Base-by-base conservation (phyloP, 2,797 vertebrate genomes). In the Remorina albescens region DNA sequence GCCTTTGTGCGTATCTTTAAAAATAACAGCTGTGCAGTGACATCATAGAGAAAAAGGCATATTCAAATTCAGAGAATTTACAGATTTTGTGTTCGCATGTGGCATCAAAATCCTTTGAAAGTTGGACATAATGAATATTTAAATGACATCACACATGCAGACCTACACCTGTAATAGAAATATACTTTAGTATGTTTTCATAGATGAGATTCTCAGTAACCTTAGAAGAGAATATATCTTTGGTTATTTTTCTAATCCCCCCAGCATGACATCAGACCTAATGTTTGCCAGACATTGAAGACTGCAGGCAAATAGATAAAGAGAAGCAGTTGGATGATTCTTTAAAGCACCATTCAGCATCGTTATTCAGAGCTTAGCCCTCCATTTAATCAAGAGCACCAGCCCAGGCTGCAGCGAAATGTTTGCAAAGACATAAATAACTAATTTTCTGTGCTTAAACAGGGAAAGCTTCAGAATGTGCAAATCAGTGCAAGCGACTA, bases 361-460 rank as follows among this genome's bases (percentile, higher is more conserved):
- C 84, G 85, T 89, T 84, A 84, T 83, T 79, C 64, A 78, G 62
- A 60, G 56, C 55, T 82, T 68, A 60, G 9, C 15, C 19, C 62
- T 46, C 53, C 18, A 68, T 83, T 65, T 74, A 80, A 86, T 86
- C 63, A 70, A 49, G 50, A 73, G 56, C 71, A 32, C 42, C 63
- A 39, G 37, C 19, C 47, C 67, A 16, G 58, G 63, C 67, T 53
- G 26, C 16, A 13, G 36, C 41, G 30, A 53, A 58, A 25, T 61
- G 67, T 86, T 70, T 85, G 81, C 55, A 44, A 65, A 63, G 72
- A 87, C 60, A 78, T 80, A 89, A 89, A 92, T 73, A 82, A 65
- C 42, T 28, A 58, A 57, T 76, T 85, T 23, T 67, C 68, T 11
- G 30, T 88, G 82, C 91, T 90, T 89, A 80, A 81, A 86, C 78